Evolutionary conservation across 2,797 vertebrate species (phyloP).

Genomic region (Columba guinea): DNA sequence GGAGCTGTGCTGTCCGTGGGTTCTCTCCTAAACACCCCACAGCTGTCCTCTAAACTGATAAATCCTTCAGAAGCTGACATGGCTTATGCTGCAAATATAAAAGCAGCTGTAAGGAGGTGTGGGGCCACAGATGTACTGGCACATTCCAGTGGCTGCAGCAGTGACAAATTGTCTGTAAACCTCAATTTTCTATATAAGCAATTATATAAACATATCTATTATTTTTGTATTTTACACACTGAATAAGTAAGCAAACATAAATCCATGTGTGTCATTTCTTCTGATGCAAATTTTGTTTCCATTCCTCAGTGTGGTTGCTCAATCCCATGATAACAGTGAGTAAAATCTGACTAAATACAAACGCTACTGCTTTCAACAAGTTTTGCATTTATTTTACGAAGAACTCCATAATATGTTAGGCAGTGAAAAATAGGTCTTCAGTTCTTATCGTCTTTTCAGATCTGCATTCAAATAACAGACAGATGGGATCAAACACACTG

Average conservation of each 20-base stretch:
- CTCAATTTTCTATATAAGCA: not conserved
- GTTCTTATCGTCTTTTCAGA: not conserved
- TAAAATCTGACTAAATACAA: not conserved
- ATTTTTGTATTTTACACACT: not conserved
- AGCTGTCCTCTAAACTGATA: constrained; percentile 37
- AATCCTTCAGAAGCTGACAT: constrained; percentile 27
- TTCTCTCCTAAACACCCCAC: not conserved
- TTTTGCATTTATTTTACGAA: not conserved
- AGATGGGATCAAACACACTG: not conserved
- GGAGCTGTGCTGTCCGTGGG: not conserved
- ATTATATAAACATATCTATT: not conserved
- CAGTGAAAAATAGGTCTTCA: not conserved
- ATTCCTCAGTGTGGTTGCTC: not conserved
- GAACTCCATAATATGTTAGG: not conserved
- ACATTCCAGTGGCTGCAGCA: not conserved
- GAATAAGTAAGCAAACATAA: not conserved
- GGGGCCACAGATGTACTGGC: not conserved
- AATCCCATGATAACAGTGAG: not conserved
- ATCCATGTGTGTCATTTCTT: not conserved
- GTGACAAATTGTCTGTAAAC: not conserved
- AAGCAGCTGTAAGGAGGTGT: not conserved
- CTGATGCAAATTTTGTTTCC: not conserved
- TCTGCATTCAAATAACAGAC: not conserved
- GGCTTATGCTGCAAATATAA: constrained; percentile 11
- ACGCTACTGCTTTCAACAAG: not conserved